These are phyloP conservation scores for Ginglymostoma cirratum DNA, from an alignment of 2,113 vertebrate genomes.

Conservation along the genomic window DNA sequence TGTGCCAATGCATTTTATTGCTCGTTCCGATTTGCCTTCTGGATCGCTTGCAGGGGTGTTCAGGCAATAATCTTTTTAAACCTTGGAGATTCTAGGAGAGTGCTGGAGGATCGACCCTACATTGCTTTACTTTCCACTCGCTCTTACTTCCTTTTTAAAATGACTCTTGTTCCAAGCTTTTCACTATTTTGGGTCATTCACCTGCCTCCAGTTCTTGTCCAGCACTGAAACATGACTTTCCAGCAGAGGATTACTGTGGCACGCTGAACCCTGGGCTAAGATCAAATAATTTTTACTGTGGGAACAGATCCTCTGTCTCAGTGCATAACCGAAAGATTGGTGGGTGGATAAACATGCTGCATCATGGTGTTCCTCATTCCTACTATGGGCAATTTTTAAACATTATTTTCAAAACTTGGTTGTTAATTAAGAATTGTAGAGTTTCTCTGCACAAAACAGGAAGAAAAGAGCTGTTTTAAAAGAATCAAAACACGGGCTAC, in stretches of 20 bases:
- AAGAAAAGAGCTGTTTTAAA: too few relatives aligned
- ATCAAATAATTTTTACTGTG: background rate
- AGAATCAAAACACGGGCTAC: too few relatives aligned
- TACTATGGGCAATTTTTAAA: background rate
- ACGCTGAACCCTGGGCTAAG: background rate
- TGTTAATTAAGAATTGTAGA: too few relatives aligned
- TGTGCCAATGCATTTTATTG: background rate
- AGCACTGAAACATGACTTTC: background rate
- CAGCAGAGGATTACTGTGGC: background rate
- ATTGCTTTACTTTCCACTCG: background rate
- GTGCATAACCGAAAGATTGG: too few relatives aligned
- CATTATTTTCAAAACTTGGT: background rate
- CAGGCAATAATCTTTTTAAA: background rate
- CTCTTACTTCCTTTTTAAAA: background rate
- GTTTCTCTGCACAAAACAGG: too few relatives aligned
- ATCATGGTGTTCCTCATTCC: background rate
- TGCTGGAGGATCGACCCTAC: background rate
- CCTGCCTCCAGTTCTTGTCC: background rate
- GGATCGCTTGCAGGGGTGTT: background rate
- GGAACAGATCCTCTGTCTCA: background rate
- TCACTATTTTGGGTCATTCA: background rate
- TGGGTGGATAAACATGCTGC: background rate
- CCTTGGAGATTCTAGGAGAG: background rate
- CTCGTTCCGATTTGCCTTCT: background rate
- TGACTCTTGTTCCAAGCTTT: too few relatives aligned